These are phyloP conservation scores for Hyles lineata DNA, from an alignment of 2,888 invertebrate species.

Conservation along the genomic window DNA sequence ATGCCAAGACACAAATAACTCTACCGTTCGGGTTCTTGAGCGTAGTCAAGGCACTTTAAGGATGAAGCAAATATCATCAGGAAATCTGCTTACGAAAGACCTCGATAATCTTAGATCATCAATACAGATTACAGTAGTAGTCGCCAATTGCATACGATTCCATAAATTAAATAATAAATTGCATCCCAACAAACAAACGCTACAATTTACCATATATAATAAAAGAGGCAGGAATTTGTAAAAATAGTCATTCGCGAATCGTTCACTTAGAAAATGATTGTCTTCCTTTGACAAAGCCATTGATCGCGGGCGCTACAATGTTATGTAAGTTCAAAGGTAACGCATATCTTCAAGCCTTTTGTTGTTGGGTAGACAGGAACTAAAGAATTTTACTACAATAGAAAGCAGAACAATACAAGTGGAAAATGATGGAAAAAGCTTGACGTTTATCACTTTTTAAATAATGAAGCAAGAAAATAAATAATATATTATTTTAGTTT, in stretches of 20 bases:
- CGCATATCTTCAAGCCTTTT: not conserved
- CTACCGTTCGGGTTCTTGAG: too few species aligned
- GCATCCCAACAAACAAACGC: not conserved
- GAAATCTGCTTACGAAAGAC: too few species aligned
- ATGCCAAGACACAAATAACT: too few species aligned
- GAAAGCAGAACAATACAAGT: not conserved
- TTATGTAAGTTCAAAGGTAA: conserved; percentile 7
- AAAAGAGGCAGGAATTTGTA: conserved; percentile 48
- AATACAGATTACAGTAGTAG: too few species aligned
- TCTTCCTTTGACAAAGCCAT: conserved; percentile 43
- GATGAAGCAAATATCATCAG: too few species aligned
- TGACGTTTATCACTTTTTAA: not conserved
- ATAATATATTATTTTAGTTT: too few species aligned
- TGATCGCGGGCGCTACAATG: conserved; percentile 19
- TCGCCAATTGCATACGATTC: too few species aligned
- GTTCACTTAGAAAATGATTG: conserved; percentile 60
- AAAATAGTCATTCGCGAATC: conserved; percentile 58
- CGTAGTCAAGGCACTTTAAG: too few species aligned
- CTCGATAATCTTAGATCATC: too few species aligned
- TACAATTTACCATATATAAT: not conserved
- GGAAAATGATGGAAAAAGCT: too few species aligned
- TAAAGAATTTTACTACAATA: not conserved
- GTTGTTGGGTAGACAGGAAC: not conserved
- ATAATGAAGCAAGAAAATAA: not conserved
- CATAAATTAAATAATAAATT: too few species aligned